Evolutionary conservation across 1,140 invertebrate species (phyloP), one percentile per base, ranked within the genome.

Genomic region (Psilanteris sp.): DNA sequence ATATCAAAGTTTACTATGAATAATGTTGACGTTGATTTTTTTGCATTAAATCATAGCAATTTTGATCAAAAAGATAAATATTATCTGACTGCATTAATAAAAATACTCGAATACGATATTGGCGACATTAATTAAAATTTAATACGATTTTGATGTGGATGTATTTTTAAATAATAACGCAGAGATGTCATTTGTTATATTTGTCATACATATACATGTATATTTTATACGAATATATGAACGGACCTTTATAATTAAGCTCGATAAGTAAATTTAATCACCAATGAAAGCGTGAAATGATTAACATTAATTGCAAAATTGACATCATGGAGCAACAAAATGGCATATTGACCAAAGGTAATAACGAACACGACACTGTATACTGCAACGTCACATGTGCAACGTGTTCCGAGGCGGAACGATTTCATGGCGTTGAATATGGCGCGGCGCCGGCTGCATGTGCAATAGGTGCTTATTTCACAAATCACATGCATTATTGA

Each of bases 401-500:
- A 76, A 78, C 77, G 83, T 83, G 83, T 83, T 84, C 48, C 82
- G 81, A 84, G 77, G 78, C 75, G 73, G 79, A 85, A 84, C 77
- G 82, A 85, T 86, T 87, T 84, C 78, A 81, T 77, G 67, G 80
- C 81, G 77, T 79, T 81, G 75, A 85, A 85, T 85, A 78, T 78
- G 62, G 32, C 71, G 62, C 73, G 81, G 83, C 84, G 77, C 83
- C 85, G 83, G 84, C 81, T 86, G 85, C 80, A 79, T 79, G 62
- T 83, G 85, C 81, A 85, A 81, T 85, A 84, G 79, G 64, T 79
- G 83, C 83, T 82, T 85, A 88, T 88, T 86, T 81, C 85, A 88
- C 86, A 86, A 87, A 87, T 88, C 85, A 86, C 79, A 87, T 76
- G 81, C 81, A 85, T 87, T 88, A 88, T 88, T 85, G 85, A 88